phyloP scores from a whole-genome alignment of 1,140 invertebrate species.

The Eumaeus atala region DNA sequence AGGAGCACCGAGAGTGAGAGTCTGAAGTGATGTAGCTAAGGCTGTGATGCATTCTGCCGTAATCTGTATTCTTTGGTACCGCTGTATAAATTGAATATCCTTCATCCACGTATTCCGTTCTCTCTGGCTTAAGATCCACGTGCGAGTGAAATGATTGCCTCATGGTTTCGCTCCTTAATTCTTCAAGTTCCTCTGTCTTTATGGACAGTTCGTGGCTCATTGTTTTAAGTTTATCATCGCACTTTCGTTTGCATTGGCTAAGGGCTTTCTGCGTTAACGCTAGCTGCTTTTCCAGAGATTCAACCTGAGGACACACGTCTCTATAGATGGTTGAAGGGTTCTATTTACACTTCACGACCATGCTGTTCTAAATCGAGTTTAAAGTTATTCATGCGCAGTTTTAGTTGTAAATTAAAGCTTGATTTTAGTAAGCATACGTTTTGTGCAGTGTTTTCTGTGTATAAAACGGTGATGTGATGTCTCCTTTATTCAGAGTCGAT shows the following conservation, averaged over 20 bases:
- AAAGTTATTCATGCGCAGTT: conserved; percentile 38
- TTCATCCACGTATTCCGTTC: conserved; percentile 60
- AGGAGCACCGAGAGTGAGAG: conserved; percentile 52
- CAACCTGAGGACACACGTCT: conserved; percentile 69
- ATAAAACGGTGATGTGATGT: too few species aligned
- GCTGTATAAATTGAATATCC: conserved; percentile 61
- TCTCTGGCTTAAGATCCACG: conserved; percentile 58
- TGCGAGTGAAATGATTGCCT: conserved; percentile 54
- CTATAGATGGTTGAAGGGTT: conserved; percentile 47
- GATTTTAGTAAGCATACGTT: too few species aligned
- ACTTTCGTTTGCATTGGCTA: conserved; percentile 62
- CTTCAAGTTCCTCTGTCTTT: conserved; percentile 69
- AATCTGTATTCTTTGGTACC: conserved; percentile 62
- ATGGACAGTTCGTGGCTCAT: conserved; percentile 66
- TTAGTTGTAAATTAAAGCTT: neutral
- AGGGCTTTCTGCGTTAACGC: conserved; percentile 61
- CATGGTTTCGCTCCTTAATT: conserved; percentile 61
- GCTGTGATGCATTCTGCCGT: conserved; percentile 64
- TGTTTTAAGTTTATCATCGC: conserved; percentile 67
- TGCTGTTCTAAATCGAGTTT: conserved; percentile 19
- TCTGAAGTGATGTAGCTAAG: conserved; percentile 62
- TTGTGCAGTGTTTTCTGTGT: too few species aligned
- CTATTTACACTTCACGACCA: conserved; percentile 46
- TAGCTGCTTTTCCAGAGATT: conserved; percentile 73
- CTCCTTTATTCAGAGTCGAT: too few species aligned